Base-by-base conservation (phyloP, 2,797 vertebrate genomes). In the Bryconaethiops microstoma region DNA sequence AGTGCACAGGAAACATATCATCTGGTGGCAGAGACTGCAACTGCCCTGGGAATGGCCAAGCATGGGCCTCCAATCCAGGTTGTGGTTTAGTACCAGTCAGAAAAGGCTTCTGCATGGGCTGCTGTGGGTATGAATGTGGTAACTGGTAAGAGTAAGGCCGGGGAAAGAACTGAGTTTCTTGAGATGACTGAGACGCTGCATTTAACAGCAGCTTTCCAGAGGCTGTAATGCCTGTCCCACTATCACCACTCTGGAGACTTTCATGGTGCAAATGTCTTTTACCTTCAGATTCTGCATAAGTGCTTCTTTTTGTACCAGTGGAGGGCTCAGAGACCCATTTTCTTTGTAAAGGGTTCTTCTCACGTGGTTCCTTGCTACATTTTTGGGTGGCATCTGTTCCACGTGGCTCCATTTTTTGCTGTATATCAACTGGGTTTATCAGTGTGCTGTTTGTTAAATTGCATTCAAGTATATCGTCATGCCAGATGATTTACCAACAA, bases 311-410 rank as follows among this genome's bases (percentile, higher is more conserved):
- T 87, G 94, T 91, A 90, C 92, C 91, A 84, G 96, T 93, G 81
- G 95, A 91, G 77, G 96, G 96, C 86, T 98, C 97, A 9, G 97
- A 97, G 40, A 92, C 95, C 97, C 97, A 98, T 93, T 96, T 95
- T 83, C 96, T 96, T 84, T 95, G 93, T 86, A 95, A 93, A 84
- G 92, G 92, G 80, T 89, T 94, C 90, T 96, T 95, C 92, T 99
- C 98, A 92, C 95, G 95, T 89, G 93, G 93, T 80, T 93, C 92
- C 91, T 97, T 96, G 88, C 94, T 94, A 95, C 94, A 94, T 92
- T 96, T 96, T 91, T 96, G 96, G 89, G 95, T 95, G 85, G 94
- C 82, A 90, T 94, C 91, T 79, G 95, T 93, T 89, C 96, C 96
- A 88, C 91, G 96, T 86, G 95, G 93, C 92, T 99, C 97, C 98